phyloP scores from a whole-genome alignment of 2,888 invertebrate species.

The Epistrophe eligans region DNA sequence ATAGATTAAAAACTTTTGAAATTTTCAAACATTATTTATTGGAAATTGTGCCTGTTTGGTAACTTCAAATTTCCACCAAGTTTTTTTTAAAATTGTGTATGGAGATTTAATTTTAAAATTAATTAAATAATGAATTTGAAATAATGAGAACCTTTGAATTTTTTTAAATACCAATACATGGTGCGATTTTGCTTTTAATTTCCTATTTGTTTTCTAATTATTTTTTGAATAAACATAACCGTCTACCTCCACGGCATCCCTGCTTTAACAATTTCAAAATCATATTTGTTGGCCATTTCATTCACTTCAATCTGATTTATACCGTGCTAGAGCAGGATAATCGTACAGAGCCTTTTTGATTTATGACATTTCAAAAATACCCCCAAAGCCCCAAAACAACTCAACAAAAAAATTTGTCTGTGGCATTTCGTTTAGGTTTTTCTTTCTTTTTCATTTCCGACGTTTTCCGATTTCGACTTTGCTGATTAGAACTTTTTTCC shows the following conservation, averaged over 20 bases:
- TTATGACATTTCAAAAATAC: conserved; percentile 27
- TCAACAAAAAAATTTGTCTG: conserved; percentile 19
- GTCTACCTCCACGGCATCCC: conserved; percentile 4
- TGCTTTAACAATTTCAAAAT: neutral
- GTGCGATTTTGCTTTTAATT: too few species aligned
- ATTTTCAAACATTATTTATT: too few species aligned
- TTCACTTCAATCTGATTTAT: neutral
- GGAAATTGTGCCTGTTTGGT: too few species aligned
- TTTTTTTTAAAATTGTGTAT: too few species aligned
- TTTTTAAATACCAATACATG: too few species aligned
- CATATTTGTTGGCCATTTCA: neutral
- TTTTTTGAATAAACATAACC: too few species aligned
- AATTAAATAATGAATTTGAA: too few species aligned
- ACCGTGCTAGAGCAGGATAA: neutral
- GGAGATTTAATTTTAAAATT: too few species aligned
- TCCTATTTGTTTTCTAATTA: too few species aligned
- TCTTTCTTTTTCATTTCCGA: conserved; percentile 36
- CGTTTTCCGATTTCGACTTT: conserved; percentile 48
- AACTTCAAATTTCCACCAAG: too few species aligned
- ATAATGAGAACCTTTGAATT: too few species aligned
- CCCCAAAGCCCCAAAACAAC: neutral
- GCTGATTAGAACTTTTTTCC: conserved; percentile 54
- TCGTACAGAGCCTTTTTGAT: neutral
- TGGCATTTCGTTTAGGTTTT: conserved; percentile 42
- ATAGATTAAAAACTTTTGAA: too few species aligned